Conservation (phyloP, 2,797 vertebrate species). For the Poeciliopsis turneri region DNA sequence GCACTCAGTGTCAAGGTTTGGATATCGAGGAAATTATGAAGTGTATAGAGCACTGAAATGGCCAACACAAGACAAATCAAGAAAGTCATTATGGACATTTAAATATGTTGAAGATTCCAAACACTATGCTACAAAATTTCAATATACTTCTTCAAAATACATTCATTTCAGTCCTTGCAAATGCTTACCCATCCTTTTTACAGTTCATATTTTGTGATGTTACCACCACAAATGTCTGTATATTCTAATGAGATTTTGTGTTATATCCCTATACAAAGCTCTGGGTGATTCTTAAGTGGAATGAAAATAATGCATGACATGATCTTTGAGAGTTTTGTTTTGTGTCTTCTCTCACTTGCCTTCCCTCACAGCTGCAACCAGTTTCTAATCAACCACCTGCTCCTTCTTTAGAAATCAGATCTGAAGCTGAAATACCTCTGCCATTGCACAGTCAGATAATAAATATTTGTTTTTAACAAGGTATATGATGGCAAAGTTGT, state of each 20-base stretch:
- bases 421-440: not conserved
- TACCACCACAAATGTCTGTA: not conserved
- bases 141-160: not conserved
- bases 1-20: not conserved
- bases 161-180: not conserved
- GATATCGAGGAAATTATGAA: not conserved
- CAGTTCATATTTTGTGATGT: not conserved
- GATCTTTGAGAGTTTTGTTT: not conserved
- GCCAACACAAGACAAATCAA: not conserved
- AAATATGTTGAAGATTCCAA: not conserved
- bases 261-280: not conserved
- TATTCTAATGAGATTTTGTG: not conserved
- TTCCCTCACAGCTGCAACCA: not conserved
- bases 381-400: constrained; percentile 1
- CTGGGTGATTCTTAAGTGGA: not conserved
- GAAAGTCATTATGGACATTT: not conserved
- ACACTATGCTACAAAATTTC: not conserved
- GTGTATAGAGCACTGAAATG: not conserved
- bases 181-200: not conserved
- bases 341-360: not conserved
- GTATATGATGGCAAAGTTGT: not conserved
- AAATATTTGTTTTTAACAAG: not conserved
- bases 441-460: no score
- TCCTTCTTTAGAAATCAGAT: not conserved
- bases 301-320: not conserved